Conservation (phyloP, 1,140 invertebrate species). For the Drosophila varians region DNA sequence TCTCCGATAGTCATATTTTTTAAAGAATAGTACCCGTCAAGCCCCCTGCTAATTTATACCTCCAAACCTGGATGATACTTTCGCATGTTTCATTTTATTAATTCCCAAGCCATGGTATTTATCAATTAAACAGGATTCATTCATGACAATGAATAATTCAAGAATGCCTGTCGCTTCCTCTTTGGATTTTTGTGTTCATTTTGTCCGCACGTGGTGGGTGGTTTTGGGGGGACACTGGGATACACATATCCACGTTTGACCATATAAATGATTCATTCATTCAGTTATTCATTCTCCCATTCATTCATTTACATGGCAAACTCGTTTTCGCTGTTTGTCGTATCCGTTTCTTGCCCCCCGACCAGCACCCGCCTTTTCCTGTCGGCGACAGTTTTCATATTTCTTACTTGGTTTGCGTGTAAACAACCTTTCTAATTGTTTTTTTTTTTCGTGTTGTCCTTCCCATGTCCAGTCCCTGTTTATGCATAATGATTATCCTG, state of each 20-base stretch:
- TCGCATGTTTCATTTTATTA: slow-evolving; percentile 17
- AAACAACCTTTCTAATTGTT: slow-evolving; percentile 72
- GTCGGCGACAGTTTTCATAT: slow-evolving; percentile 42
- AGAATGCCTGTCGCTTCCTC: not conserved
- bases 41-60: slow-evolving; percentile 11
- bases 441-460: slow-evolving; percentile 20
- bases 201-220: not conserved
- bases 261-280: slow-evolving; percentile 53
- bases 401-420: slow-evolving; percentile 68
- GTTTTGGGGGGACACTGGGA: not conserved
- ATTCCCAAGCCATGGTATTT: slow-evolving; percentile 22
- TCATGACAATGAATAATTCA: slow-evolving; percentile 26
- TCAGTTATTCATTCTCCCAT: slow-evolving; percentile 48
- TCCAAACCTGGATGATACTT: slow-evolving; percentile 9
- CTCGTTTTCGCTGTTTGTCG: slow-evolving; percentile 37
- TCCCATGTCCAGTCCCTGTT: slow-evolving; percentile 67
- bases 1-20: not conserved
- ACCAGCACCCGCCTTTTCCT: slow-evolving; percentile 1
- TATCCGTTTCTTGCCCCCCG: slow-evolving; percentile 23
- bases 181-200: not conserved
- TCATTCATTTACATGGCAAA: slow-evolving; percentile 58
- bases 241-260: slow-evolving; percentile 23
- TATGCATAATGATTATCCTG: slow-evolving; percentile 60
- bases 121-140: slow-evolving; percentile 33
- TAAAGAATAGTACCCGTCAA: not conserved